phyloP scores from a whole-genome alignment of 2,113 vertebrate species.

The Clupea harengus region DNA sequence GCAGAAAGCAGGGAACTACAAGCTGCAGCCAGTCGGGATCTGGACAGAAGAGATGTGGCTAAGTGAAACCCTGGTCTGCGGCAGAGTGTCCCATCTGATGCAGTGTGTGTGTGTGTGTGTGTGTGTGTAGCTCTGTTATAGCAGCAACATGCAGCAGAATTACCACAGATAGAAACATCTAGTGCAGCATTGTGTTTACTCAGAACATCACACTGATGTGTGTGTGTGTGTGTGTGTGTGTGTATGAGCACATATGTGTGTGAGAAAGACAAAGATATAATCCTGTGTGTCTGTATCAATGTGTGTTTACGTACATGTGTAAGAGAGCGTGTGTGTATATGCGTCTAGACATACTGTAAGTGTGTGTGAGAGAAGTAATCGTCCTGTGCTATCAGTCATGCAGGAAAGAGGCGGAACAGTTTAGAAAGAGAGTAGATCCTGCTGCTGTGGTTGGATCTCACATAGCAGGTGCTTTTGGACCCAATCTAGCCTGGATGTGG shows the following conservation, averaged over 20 bases:
- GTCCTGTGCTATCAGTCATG: not conserved
- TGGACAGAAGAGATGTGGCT: not conserved
- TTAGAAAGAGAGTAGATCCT: not conserved
- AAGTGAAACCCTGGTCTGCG: not conserved
- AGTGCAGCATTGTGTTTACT: constrained; percentile 15
- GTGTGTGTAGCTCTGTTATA: constrained; percentile 11
- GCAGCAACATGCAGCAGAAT: constrained; percentile 17
- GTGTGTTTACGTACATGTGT: not conserved
- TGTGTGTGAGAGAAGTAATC: not conserved
- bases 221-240: not conserved
- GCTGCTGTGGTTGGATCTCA: not conserved
- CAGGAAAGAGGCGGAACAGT: not conserved
- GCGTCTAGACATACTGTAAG: not conserved
- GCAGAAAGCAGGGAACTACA: constrained; percentile 2
- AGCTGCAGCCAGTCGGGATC: not conserved
- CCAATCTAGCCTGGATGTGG: too few species aligned
- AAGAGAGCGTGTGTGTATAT: not conserved
- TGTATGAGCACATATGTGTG: not conserved
- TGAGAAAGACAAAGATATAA: not conserved
- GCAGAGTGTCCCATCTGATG: not conserved
- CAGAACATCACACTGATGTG: constrained; percentile 12
- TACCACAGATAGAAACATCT: constrained; percentile 19
- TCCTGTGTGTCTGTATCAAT: not conserved
- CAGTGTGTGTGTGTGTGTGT: constrained; percentile 22
- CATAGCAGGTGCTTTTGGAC: not conserved